phyloP scores from a whole-genome alignment of 2,113 vertebrate species.

The Corydoras sp. region DNA sequence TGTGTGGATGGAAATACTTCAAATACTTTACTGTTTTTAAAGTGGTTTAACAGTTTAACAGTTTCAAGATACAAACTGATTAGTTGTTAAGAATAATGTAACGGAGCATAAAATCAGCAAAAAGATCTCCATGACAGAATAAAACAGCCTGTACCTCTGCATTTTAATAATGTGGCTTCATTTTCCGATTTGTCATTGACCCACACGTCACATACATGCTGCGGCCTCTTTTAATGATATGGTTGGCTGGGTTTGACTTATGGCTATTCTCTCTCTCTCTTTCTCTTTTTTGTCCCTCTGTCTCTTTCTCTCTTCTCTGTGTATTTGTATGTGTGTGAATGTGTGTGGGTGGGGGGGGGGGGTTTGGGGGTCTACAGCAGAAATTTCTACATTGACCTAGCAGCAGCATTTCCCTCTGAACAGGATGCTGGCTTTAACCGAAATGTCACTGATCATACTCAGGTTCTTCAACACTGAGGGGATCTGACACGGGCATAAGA shows the following conservation, averaged over 20 bases:
- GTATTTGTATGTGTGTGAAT: too few species aligned
- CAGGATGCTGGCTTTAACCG: background rate
- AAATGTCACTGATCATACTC: slow-evolving; percentile 6
- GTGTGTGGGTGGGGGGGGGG: too few species aligned
- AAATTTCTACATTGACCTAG: background rate
- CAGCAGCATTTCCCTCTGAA: slow-evolving; percentile 2
- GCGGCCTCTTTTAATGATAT: slow-evolving; percentile 22
- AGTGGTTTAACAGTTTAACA: too few species aligned
- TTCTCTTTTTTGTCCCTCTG: too few species aligned
- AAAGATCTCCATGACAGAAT: too few species aligned
- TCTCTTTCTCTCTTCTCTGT: too few species aligned
- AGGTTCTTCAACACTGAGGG: background rate
- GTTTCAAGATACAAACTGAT: too few species aligned
- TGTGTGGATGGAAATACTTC: too few species aligned
- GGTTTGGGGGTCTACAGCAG: background rate
- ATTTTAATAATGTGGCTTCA: background rate
- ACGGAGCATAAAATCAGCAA: too few species aligned
- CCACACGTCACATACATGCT: background rate
- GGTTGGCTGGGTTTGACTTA: slow-evolving; percentile 20
- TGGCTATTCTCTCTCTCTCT: background rate
- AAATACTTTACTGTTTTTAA: too few species aligned
- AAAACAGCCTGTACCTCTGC: background rate
- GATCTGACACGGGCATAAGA: slow-evolving; percentile 24
- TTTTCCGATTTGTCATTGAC: slow-evolving; percentile 17
- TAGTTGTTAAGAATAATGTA: too few species aligned